Evolutionary conservation across 2,113 vertebrate genomes (phyloP), one percentile per base, ranked within the genome.

Genomic region (Rhadina sibilatrix): DNA sequence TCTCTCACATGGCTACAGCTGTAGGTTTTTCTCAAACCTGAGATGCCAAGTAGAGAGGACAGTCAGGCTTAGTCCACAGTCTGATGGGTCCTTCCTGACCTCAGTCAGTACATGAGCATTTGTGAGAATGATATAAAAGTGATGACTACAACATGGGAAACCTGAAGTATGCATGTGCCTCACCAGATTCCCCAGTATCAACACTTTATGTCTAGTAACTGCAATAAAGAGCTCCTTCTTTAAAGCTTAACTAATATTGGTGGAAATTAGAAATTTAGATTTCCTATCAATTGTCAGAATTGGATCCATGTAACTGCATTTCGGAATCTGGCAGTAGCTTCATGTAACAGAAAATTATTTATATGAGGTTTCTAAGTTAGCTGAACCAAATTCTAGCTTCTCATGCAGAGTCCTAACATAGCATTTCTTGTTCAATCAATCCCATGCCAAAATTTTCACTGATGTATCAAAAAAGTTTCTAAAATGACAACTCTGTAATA

Each of bases 231-330:
- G 18, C 42, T 95, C 15, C 33, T 81, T 56, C 66, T 88, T 90
- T 72, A 87, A 64, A 90, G 17, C 15, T 80, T 75, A 59, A 81
- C 31, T 52, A 37, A 16, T 25, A 37, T 1, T 53, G 35, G 5
- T 11, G 10, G 38, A 19, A 89, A 57, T 56, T 15, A 60, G 19
- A 66, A 70, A 50, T 59, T 23, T 10, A 23, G 1, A 57, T 82
- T 76, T 94, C 46, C 66, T 37, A 9, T 13, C 49, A 35, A 81
- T 50, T 46, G 37, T 35, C 47, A 59, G 22, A 87, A 31, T 40
- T 33, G 0, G 2, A 84, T n/a, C 11, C 47, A 15, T 24, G 21
- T 33, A 64, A 61, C 37, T 1, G 0, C 28, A 25, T 49, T 53
- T 46, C 15, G 63, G 54, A 60, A 81, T 52, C n/a, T 59, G 64